Evolutionary conservation across 1,140 invertebrate genomes (phyloP).

Genomic region (Sitobion miscanthi): DNA sequence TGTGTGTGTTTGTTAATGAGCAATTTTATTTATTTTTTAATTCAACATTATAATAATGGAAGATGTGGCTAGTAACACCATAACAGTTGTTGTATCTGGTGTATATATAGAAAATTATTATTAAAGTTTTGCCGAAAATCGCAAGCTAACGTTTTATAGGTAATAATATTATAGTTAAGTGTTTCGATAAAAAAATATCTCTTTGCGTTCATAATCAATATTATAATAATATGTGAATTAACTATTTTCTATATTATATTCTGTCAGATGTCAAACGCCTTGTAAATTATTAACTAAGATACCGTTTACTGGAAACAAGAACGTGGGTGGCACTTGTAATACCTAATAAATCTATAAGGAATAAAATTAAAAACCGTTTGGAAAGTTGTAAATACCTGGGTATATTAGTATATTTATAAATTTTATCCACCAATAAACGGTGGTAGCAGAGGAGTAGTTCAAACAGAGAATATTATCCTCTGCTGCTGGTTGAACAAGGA

Average conservation of each 20-base stretch:
- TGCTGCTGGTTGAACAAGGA: too few species aligned
- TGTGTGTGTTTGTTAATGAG: neutral
- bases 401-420: too few species aligned
- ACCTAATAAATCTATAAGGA: neutral
- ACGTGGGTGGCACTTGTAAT: too few species aligned
- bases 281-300: neutral
- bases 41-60: neutral
- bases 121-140: neutral
- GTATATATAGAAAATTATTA: neutral
- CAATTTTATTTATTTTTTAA: neutral
- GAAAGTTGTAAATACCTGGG: too few species aligned
- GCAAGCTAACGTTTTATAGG: neutral
- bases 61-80: neutral
- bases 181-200: neutral
- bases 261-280: neutral
- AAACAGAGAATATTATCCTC: too few species aligned
- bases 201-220: neutral
- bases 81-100: neutral
- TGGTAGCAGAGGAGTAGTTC: too few species aligned
- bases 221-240: neutral
- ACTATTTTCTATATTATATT: neutral
- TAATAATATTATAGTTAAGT: neutral
- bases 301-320: too few species aligned
- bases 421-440: too few species aligned
- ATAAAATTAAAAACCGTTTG: too few species aligned